Evolutionary conservation across 1,140 invertebrate species (phyloP).

Genomic region (Aethina tumida): DNA sequence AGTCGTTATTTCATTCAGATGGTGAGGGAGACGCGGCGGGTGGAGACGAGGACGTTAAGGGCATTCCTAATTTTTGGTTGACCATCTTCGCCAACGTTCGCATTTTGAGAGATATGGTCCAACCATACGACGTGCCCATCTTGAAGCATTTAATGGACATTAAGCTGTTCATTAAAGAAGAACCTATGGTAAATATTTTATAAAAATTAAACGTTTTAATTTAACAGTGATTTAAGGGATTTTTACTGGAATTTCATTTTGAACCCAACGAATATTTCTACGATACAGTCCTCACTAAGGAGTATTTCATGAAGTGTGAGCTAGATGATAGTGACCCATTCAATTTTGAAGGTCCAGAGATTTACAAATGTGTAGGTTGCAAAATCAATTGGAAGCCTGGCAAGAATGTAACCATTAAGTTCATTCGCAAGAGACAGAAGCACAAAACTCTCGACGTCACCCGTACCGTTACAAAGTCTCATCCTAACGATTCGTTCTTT

Average conservation of each 20-base stretch:
- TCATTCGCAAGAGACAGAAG: slow-evolving; percentile 96
- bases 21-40: too few relatives aligned
- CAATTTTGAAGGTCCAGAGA: slow-evolving; percentile 95
- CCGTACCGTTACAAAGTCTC: slow-evolving; percentile 88
- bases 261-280: slow-evolving; percentile 91
- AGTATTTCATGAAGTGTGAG: slow-evolving; percentile 88
- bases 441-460: slow-evolving; percentile 89
- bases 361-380: slow-evolving; percentile 81
- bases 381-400: slow-evolving; percentile 46
- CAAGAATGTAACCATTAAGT: slow-evolving; percentile 95
- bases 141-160: slow-evolving; percentile 88
- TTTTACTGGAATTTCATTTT: slow-evolving; percentile 91
- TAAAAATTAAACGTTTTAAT: too few relatives aligned
- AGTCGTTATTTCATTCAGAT: too few relatives aligned
- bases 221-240: slow-evolving; percentile 62
- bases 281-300: slow-evolving; percentile 86
- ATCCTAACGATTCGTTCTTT: slow-evolving; percentile 94
- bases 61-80: slow-evolving; percentile 95
- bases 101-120: slow-evolving; percentile 82
- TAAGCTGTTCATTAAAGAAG: slow-evolving; percentile 64
- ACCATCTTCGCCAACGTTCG: slow-evolving; percentile 94
- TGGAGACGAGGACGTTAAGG: slow-evolving; percentile 54
- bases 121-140: slow-evolving; percentile 92
- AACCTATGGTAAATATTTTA: slow-evolving; percentile 59
- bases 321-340: slow-evolving; percentile 89